phyloP scores from a whole-genome alignment of 2,797 vertebrate genomes.

The Molossus alvarezi region DNA sequence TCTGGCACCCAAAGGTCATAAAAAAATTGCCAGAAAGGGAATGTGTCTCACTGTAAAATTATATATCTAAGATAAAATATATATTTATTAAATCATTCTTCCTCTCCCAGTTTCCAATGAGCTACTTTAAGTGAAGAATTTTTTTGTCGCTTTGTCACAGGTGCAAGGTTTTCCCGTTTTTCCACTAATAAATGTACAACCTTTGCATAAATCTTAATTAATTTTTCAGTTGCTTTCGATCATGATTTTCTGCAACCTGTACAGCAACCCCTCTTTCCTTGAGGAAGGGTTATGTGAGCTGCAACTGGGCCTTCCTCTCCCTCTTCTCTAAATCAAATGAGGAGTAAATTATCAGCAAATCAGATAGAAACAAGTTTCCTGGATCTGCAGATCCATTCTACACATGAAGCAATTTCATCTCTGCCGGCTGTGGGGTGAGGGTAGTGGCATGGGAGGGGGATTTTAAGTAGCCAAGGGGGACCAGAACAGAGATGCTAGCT shows the following conservation, averaged over 20 bases:
- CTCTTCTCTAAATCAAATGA: constrained; percentile 82
- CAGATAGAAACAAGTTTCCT: constrained; percentile 89
- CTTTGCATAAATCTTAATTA: constrained; percentile 77
- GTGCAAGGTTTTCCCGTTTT: constrained; percentile 72
- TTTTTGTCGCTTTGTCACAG: constrained; percentile 69
- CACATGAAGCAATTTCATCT: constrained; percentile 90
- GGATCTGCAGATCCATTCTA: constrained; percentile 88
- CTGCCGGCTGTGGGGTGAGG: constrained; percentile 81
- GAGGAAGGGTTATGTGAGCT: constrained; percentile 76
- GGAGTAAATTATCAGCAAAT: constrained; percentile 90
- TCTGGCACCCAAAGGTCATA: constrained; percentile 90
- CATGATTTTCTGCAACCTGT: constrained; percentile 64
- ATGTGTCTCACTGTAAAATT: constrained; percentile 78
- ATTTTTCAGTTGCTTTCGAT: constrained; percentile 83
- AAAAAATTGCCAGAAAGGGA: constrained; percentile 85
- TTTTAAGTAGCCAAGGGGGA: constrained; percentile 90
- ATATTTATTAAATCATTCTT: constrained; percentile 57
- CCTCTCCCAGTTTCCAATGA: constrained; percentile 79
- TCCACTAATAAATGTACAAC: constrained; percentile 71
- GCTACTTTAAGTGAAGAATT: constrained; percentile 60
- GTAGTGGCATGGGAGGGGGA: constrained; percentile 70
- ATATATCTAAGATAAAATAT: constrained; percentile 78
- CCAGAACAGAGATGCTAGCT: constrained; percentile 86
- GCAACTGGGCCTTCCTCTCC: constrained; percentile 72
- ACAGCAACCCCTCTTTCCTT: constrained; percentile 80